Conservation (phyloP, 2,888 invertebrate species). For the Nephrotoma appendiculata region DNA sequence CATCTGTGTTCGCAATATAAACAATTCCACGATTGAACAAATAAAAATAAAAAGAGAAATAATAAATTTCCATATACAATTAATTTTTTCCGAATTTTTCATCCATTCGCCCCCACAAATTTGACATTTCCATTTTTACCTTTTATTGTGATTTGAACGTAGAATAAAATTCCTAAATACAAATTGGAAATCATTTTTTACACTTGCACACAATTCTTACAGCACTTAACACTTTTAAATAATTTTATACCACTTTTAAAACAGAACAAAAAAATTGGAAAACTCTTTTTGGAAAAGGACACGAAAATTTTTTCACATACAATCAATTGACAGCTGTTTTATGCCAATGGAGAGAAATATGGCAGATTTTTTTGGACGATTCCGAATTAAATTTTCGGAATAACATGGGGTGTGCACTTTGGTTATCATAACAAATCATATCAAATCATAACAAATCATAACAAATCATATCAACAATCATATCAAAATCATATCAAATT, state of each 20-base stretch:
- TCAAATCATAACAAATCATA: no score
- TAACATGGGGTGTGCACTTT: background rate
- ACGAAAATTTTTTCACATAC: background rate
- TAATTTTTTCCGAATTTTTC: background rate
- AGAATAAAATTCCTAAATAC: background rate
- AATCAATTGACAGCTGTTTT: constrained; percentile 2
- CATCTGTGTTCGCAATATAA: background rate
- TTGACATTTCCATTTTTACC: background rate
- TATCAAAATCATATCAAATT: no score
- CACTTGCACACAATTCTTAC: background rate
- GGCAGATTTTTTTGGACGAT: background rate
- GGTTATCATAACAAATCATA: no score
- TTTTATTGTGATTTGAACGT: background rate
- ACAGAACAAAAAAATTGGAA: background rate
- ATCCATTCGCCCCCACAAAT: background rate
- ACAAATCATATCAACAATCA: no score
- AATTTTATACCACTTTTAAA: background rate
- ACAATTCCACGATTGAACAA: background rate
- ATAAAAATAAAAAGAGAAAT: background rate
- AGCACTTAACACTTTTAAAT: background rate
- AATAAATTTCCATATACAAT: background rate
- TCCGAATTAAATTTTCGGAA: background rate
- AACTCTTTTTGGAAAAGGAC: background rate
- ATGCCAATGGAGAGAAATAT: background rate
- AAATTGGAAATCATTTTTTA: background rate